Conservation (phyloP, 2,797 vertebrate genomes). For the Oreortyx pictus region DNA sequence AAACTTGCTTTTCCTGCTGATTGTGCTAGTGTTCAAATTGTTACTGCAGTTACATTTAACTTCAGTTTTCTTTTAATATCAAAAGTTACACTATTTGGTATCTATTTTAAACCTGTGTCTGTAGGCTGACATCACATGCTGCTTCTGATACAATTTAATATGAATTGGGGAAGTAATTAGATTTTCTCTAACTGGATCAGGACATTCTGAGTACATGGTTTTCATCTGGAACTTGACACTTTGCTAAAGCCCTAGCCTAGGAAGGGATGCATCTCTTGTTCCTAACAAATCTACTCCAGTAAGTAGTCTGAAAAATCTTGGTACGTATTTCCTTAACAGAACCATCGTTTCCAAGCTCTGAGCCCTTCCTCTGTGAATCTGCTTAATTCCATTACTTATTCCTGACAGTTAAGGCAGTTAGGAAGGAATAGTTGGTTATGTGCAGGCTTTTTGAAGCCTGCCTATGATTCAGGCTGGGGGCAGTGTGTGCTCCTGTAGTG, state of each 20-base stretch:
- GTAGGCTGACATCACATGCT: background rate
- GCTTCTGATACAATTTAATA: background rate
- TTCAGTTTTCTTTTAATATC: background rate
- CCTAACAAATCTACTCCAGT: background rate
- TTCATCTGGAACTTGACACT: background rate
- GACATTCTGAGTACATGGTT: background rate
- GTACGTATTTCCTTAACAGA: background rate
- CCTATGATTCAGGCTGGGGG: background rate
- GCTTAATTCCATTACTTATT: background rate
- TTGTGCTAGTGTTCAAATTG: background rate
- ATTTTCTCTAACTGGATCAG: background rate
- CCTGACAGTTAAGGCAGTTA: background rate
- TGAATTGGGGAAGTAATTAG: background rate
- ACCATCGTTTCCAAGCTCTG: background rate
- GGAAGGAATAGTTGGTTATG: background rate
- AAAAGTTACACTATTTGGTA: background rate
- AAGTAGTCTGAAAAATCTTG: background rate
- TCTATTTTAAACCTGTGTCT: background rate
- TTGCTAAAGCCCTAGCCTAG: background rate
- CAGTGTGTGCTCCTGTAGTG: background rate
- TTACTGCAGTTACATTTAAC: background rate
- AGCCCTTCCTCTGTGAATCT: accelerated
- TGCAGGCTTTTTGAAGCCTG: background rate
- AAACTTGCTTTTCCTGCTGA: background rate
- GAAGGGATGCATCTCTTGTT: background rate